Base-by-base conservation (phyloP, 2,113 vertebrate species). In the Pterophyllum scalare region DNA sequence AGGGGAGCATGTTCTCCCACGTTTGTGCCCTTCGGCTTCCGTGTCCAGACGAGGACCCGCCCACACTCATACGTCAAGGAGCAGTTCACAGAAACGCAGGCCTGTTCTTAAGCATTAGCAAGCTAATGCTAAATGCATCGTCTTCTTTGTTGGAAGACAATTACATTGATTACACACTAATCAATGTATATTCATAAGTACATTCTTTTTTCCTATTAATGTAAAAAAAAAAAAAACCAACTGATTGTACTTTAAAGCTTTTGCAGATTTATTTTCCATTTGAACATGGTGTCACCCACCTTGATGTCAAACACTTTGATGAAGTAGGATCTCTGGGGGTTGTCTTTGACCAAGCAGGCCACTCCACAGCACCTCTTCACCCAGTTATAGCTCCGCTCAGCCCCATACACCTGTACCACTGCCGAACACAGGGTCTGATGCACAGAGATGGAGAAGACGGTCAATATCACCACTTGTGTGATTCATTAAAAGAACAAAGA, bases 271-370 rank as follows among this genome's bases (percentile, higher is more conserved):
- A 7, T 52, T 52, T 49, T 52, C 49, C 17, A 52, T 52, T 31
- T 52, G 14, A 49, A 17, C 14, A 49, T 49, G 17, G 43, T 17
- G 67, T 72, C 75, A 15, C 96, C 96, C 90, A 99, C 98, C 97
- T 98, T 99, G 90, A 99, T 98, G 94, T 99, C 98, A 91, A 97
- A 98, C 94, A 99, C 97, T 91, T 98, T 96, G 94, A 99, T 97
- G 96, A 97, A 99, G 96, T 99, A 99, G 3, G 98, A 99, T 92
- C 98, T 98, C 94, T 97, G 97, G 0, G 98, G 98, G 97, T 99
- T 99, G 96, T 99, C 98, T 94, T 99, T 99, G 89, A 99, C 97
- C 89, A 99, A 94, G 89, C 98, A 99, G 88, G 97, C 97, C 87
- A 99, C 98, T 12, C 98, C 98, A 80, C 98, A 99, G 94, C 98